A percentile compares a stretch with the other conserved stretches of the same genome.
Conservation (phyloP, 2,888 invertebrate genomes). For the Eledone cirrhosa region DNA sequence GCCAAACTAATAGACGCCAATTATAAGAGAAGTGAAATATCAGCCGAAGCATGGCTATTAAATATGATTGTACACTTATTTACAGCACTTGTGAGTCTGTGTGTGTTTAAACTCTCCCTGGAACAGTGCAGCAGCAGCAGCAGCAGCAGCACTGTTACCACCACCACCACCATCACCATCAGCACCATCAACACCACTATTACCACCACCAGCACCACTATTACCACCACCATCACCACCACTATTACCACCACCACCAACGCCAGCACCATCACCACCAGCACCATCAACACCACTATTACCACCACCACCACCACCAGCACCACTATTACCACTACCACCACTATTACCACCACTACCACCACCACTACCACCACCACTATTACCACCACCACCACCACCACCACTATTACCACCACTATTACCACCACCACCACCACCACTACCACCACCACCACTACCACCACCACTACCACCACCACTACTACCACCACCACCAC, state of each 20-base stretch:
- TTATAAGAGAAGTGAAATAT: too few species aligned
- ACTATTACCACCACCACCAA: conserved; percentile 40
- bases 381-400: conserved; percentile 71
- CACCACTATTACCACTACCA: conserved; percentile 64
- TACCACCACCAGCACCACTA: not conserved
- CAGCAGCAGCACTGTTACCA: conserved; percentile 67
- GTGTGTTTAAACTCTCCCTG: too few species aligned
- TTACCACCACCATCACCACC: conserved; percentile 38
- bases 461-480: conserved; percentile 36
- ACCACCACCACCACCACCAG: conserved; percentile 64
- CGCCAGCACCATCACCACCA: conserved; percentile 43
- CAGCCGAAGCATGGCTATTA: too few species aligned
- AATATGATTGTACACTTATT: too few species aligned
- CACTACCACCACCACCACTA: conserved; percentile 52
- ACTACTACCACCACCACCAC: conserved; percentile 37
- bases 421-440: conserved; percentile 48
- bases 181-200: conserved; percentile 31
- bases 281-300: conserved; percentile 42
- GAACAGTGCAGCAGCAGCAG: conserved; percentile 26
- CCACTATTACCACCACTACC: conserved; percentile 71
- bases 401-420: conserved; percentile 71
- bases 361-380: conserved; percentile 58
- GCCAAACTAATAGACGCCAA: too few species aligned
- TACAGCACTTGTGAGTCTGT: too few species aligned
- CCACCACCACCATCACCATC: conserved; percentile 65